Evolutionary conservation across 1,140 invertebrate genomes (phyloP).

Genomic region (Papilio polyxenes): DNA sequence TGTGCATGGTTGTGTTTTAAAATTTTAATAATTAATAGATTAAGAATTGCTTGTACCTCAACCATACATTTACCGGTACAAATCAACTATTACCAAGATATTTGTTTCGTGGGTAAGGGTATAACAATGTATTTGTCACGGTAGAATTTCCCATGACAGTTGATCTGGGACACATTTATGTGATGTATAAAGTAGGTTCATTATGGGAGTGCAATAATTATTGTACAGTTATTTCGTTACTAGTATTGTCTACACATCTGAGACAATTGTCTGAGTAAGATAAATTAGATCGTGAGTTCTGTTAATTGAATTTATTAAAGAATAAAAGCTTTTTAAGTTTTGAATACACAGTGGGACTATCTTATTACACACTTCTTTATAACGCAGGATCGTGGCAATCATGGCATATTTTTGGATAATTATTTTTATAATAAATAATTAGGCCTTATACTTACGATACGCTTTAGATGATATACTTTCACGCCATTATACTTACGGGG

Average conservation of each 20-base stretch:
- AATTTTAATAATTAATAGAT: no score
- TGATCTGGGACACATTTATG: slow-evolving; percentile 27
- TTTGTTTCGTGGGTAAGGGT: slow-evolving; percentile 47
- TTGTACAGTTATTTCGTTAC: slow-evolving; percentile 41
- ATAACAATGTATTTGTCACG: slow-evolving; percentile 33
- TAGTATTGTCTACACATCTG: slow-evolving; percentile 41
- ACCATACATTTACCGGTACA: slow-evolving; percentile 26
- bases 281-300: not conserved
- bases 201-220: slow-evolving; percentile 46
- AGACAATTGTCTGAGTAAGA: slow-evolving; percentile 15
- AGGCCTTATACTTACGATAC: no score
- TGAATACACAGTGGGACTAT: no score
- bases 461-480: no score
- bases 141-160: slow-evolving; percentile 25
- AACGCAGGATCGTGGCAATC: no score
- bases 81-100: slow-evolving; percentile 41
- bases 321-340: not conserved
- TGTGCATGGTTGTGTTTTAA: no score
- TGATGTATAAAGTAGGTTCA: slow-evolving; percentile 48
- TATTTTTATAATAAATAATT: no score
- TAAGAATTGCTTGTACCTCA: not conserved
- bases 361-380: no score
- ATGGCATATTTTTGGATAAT: no score
- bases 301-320: slow-evolving; percentile 6
- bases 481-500: no score